Conservation (phyloP, 2,797 vertebrate species). For the Euthynnus affinis region DNA sequence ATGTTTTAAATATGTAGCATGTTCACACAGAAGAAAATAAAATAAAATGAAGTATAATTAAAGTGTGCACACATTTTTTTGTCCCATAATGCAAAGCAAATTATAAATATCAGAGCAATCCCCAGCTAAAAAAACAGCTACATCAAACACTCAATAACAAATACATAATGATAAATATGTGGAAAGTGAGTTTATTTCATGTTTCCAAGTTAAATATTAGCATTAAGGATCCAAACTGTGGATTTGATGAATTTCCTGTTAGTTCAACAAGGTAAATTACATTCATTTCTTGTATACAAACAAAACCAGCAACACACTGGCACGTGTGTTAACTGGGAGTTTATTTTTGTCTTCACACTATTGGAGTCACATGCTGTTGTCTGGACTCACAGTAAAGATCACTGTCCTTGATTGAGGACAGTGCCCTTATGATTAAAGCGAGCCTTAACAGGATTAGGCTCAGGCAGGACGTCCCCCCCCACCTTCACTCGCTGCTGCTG, state of each 20-base stretch:
- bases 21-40: too few species aligned
- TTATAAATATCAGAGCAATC: background rate
- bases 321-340: fast-evolving
- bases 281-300: background rate
- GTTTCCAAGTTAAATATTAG: background rate
- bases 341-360: background rate
- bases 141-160: background rate
- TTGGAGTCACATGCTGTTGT: slow-evolving; percentile 35
- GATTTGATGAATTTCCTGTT: background rate
- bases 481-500: slow-evolving; percentile 32
- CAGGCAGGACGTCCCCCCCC: slow-evolving; percentile 36
- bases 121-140: background rate
- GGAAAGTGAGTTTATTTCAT: background rate
- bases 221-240: background rate
- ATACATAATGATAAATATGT: background rate
- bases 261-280: background rate
- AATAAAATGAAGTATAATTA: background rate
- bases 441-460: slow-evolving; percentile 76
- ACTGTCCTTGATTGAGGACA: slow-evolving; percentile 49
- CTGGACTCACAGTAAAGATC: slow-evolving; percentile 42
- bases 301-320: background rate
- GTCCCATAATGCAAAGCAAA: background rate
- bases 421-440: slow-evolving; percentile 64
- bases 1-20: background rate
- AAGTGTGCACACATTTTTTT: background rate